Base-by-base conservation (phyloP, 2,113 vertebrate species). In the Struthio camelus region DNA sequence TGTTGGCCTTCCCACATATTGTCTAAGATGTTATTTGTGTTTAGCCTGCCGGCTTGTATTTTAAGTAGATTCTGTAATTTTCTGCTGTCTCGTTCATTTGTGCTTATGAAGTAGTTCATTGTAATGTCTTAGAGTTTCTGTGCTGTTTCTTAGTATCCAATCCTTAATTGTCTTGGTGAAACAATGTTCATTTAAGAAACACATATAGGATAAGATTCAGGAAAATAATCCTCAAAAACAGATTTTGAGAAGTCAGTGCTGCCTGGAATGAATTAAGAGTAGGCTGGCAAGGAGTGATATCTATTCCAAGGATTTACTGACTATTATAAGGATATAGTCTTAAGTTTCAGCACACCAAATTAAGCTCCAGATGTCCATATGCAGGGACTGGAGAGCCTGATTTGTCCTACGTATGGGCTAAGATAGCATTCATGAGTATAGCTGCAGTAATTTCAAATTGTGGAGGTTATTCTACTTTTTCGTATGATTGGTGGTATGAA, bases 21-120 rank as follows among this genome's bases (percentile, higher is more conserved):
- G n/a, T 75, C 28, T 62, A 85, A 0, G n/a, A 86, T 87, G 27
- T 92, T 92, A 64, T 86, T 88, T 92, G 13, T 90, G 46, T 38
- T 54, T 73, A 67, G 36, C 34, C 67, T 71, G 80, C 50, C 36
- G 70, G 59, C 38, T 69, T 50, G 48, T 87, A 70, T 11, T 67
- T 95, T 89, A 88, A 90, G 84, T 67, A 59, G 34, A 32, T 78
- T 77, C 38, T 82, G 48, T 90, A 86, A 48, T 85, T 94, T 94
- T 89, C 44, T 94, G 23, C 36, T 67, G 16, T 79, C 27, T 87
- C 13, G 88, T 79, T 91, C 24, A 25, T 95, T 85, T 85, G 25
- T 69, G 34, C 70, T 92, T 75, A 24, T 67, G 51, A 85, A 94
- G 76, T 80, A 81, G 38, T 93, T 96, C 3, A 58, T 93, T 87